A percentile compares a stretch with the other conserved stretches of the same genome.
phyloP scores from a whole-genome alignment of 2,797 vertebrate genomes.

The Rhodeus uyekii region DNA sequence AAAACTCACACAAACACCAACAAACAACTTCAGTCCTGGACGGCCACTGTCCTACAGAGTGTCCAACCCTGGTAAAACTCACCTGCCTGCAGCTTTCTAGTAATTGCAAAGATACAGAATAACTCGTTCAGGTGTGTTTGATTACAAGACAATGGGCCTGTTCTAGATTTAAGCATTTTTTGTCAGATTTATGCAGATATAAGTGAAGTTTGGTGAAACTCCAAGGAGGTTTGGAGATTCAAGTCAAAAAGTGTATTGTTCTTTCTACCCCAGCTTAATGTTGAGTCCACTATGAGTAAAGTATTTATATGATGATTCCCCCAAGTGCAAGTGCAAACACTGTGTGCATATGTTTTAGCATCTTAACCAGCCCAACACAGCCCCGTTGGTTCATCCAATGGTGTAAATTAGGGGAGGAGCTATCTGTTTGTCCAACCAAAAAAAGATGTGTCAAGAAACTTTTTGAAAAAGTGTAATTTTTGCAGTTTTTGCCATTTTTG shows the following conservation, averaged over 20 bases:
- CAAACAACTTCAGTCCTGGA: background rate
- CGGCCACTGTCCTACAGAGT: background rate
- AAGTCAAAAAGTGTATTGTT: background rate
- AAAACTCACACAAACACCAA: background rate
- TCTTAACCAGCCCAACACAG: background rate
- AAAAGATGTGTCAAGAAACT: background rate
- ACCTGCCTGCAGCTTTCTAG: background rate
- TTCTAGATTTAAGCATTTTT: background rate
- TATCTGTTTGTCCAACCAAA: background rate
- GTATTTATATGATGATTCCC: background rate
- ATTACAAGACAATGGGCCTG: background rate
- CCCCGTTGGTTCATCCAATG: background rate
- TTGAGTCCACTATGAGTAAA: background rate
- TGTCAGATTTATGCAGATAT: background rate
- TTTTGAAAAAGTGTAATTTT: background rate
- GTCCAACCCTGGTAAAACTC: background rate
- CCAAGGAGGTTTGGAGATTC: background rate
- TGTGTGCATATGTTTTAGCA: background rate
- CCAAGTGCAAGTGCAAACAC: background rate
- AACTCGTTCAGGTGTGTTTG: background rate
- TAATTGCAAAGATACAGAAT: background rate
- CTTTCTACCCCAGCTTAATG: background rate
- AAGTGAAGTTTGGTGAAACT: background rate
- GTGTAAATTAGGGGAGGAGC: background rate
- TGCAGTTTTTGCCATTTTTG: background rate